phyloP scores from a whole-genome alignment of 1,140 invertebrate species.

The Branchinecta lynchi region DNA sequence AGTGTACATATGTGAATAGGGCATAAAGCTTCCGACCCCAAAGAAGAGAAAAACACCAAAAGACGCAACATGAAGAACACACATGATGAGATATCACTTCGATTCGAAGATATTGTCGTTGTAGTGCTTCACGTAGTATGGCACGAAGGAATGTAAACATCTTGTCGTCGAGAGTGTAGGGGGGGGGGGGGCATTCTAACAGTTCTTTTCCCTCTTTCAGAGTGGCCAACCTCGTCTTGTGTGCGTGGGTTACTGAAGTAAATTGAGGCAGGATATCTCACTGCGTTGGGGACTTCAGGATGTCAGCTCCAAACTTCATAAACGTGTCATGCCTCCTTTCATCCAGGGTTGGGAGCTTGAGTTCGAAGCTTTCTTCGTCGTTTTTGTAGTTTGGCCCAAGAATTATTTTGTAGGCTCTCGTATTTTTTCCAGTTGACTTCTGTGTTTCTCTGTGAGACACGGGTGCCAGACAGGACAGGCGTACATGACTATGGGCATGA shows the following conservation, averaged over 20 bases:
- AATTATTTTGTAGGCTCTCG: constrained; percentile 6
- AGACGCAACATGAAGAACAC: constrained; percentile 5
- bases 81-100: neutral
- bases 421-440: neutral
- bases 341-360: neutral
- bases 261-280: no score
- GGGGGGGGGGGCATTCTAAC: no score
- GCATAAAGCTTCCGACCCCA: no score
- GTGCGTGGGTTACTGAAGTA: no score
- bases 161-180: no score
- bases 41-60: constrained; percentile 3
- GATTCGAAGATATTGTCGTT: neutral
- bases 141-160: neutral
- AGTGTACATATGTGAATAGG: no score
- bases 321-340: neutral
- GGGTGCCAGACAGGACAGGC: no score
- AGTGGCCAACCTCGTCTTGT: no score
- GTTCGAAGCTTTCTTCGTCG: neutral
- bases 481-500: no score
- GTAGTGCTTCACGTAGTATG: neutral
- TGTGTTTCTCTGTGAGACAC: no score
- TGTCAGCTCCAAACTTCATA: constrained; percentile 3
- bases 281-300: no score
- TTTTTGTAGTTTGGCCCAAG: constrained; percentile 9
- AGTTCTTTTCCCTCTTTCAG: no score